A percentile compares a stretch with the other conserved stretches of the same genome.
These are phyloP conservation scores for Clarias macrocephalus DNA, from an alignment of 2,113 vertebrate species.

Conservation along the genomic window DNA sequence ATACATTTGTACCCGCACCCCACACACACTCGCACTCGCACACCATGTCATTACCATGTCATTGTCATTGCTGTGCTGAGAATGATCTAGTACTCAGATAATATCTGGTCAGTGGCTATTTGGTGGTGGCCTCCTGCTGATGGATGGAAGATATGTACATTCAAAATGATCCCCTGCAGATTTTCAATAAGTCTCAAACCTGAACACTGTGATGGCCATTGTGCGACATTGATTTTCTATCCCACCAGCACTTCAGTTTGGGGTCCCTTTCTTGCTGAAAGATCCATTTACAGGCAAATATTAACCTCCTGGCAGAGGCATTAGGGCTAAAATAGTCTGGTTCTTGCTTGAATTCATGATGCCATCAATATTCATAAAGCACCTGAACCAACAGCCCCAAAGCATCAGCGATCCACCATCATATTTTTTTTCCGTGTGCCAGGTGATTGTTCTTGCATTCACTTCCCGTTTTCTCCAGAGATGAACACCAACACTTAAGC, in stretches of 20 bases:
- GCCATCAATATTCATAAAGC: conserved; percentile 3
- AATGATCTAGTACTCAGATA: neutral
- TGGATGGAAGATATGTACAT: neutral
- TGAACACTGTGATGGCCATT: neutral
- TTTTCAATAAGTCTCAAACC: neutral
- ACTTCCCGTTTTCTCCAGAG: neutral
- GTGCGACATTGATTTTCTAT: neutral
- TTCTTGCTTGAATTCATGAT: neutral
- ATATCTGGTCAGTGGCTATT: neutral
- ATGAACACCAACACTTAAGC: neutral
- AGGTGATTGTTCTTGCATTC: neutral
- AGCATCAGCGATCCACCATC: neutral
- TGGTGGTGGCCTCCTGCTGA: neutral
- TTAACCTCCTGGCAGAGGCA: conserved; percentile 1
- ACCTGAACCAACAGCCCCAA: neutral
- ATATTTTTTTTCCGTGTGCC: neutral
- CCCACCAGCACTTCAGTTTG: neutral
- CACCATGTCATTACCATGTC: neutral
- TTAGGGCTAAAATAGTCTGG: neutral
- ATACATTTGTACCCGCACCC: neutral
- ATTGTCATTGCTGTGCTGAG: neutral
- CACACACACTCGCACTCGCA: neutral
- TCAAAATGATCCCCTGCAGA: neutral
- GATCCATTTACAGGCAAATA: neutral
- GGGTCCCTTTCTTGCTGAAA: neutral